A percentile compares a stretch with the other conserved stretches of the same genome.
Conservation (phyloP, 1,140 invertebrate genomes). For the Penaeus chinensis region DNA sequence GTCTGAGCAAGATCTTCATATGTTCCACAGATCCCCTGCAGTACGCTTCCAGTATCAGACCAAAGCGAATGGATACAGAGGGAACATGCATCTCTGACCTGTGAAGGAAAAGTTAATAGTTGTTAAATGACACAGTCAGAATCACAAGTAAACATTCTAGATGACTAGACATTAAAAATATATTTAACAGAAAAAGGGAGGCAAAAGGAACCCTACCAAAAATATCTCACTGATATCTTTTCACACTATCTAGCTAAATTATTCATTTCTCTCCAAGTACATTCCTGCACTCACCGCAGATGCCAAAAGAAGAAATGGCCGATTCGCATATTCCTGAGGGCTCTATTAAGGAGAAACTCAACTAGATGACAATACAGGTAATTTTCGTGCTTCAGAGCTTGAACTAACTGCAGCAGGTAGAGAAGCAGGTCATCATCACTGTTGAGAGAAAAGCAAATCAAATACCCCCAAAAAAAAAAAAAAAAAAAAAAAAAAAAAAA, state of each 20-base stretch:
- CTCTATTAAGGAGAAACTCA: constrained; percentile 72
- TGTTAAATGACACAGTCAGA: neutral
- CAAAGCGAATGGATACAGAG: constrained; percentile 76
- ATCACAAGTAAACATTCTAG: neutral
- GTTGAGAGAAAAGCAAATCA: constrained; percentile 64
- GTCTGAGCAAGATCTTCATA: constrained; percentile 70
- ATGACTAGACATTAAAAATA: neutral
- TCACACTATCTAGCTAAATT: neutral
- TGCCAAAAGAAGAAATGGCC: constrained; percentile 77
- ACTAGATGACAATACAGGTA: constrained; percentile 72
- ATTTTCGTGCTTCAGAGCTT: constrained; percentile 75
- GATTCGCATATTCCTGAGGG: constrained; percentile 72
- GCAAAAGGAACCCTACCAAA: too few species aligned
- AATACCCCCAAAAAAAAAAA: neutral
- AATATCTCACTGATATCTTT: neutral
- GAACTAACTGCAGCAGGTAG: constrained; percentile 74
- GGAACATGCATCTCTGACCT: constrained; percentile 87
- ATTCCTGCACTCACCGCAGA: constrained; percentile 68
- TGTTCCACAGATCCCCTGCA: constrained; percentile 72
- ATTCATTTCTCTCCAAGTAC: too few species aligned
- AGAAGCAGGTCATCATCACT: constrained; percentile 74
- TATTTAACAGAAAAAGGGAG: neutral
- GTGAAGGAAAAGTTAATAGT: neutral
- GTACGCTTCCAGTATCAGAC: constrained; percentile 74
- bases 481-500: neutral